A percentile compares a stretch with the other conserved stretches of the same genome.
These are phyloP conservation scores for Hartigia nigra DNA, from an alignment of 2,888 invertebrate species.

Conservation along the genomic window DNA sequence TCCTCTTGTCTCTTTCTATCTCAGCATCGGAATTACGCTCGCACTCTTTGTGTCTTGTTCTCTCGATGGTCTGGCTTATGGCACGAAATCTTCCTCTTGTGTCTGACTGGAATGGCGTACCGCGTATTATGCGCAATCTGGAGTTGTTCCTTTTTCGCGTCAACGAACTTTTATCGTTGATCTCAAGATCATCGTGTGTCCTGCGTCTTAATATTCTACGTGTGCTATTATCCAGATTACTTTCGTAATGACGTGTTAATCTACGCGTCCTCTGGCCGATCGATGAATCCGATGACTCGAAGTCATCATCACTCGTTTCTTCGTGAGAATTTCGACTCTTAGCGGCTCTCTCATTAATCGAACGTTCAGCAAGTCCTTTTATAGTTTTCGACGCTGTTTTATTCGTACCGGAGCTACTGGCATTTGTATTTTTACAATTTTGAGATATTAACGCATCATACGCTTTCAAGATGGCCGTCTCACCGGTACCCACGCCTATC, in stretches of 20 bases:
- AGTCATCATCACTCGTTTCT: not conserved
- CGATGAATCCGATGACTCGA: not conserved
- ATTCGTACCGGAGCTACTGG: not conserved
- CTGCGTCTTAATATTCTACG: not conserved
- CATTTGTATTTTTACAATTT: conserved; percentile 3
- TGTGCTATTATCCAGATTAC: not conserved
- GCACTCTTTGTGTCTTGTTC: not conserved
- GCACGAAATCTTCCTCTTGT: not conserved
- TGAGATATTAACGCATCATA: conserved; percentile 34
- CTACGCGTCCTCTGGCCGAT: not conserved
- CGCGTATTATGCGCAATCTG: not conserved
- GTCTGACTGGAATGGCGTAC: not conserved
- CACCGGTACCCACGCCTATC: conserved; percentile 53
- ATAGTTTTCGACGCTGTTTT: not conserved
- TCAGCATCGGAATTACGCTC: not conserved
- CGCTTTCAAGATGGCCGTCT: conserved; percentile 45
- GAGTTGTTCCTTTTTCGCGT: not conserved
- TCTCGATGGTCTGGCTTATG: not conserved
- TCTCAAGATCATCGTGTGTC: not conserved
- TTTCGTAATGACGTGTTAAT: not conserved
- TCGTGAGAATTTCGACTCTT: not conserved
- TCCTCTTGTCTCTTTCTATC: not conserved
- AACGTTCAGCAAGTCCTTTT: not conserved
- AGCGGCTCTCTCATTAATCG: conserved; percentile 2
- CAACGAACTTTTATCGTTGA: not conserved